phyloP scores from a whole-genome alignment of 37 sponge, comb jelly and placozoan species.

The Crambe crambe region DNA sequence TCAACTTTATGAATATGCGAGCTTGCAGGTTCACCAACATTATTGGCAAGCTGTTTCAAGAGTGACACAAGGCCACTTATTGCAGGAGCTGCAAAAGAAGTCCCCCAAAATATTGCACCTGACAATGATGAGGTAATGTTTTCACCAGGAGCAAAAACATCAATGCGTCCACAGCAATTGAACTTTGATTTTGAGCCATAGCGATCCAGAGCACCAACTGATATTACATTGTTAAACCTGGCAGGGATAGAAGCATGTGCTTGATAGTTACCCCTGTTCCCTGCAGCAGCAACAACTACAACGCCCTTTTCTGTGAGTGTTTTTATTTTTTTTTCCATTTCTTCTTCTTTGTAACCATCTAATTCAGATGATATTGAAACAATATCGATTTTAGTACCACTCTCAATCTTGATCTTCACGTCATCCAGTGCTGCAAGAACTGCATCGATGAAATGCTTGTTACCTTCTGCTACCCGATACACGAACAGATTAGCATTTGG shows the following conservation, averaged over 20 bases:
- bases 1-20: too few species aligned
- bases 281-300: conserved; percentile 4
- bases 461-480: too few species aligned
- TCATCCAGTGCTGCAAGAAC: too few species aligned
- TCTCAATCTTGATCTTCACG: neutral
- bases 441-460: too few species aligned
- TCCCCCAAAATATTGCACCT: too few species aligned
- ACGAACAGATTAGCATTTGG: neutral
- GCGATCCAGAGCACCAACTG: too few species aligned
- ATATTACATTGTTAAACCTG: too few species aligned
- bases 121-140: too few species aligned
- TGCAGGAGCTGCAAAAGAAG: conserved; percentile 2
- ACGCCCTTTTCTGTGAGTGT: neutral
- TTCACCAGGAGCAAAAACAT: too few species aligned
- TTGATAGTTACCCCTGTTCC: neutral
- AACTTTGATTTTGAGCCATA: too few species aligned
- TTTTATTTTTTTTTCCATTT: neutral
- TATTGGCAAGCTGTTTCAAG: neutral
- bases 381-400: neutral
- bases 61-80: neutral
- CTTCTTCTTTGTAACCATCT: neutral
- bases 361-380: neutral
- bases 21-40: too few species aligned
- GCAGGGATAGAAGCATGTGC: neutral
- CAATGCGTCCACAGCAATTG: too few species aligned